Percentiles rank a stretch among this genome's conserved stretches.
Evolutionary conservation across 1,140 invertebrate genomes (phyloP).

Genomic region (Oscheius sp.): DNA sequence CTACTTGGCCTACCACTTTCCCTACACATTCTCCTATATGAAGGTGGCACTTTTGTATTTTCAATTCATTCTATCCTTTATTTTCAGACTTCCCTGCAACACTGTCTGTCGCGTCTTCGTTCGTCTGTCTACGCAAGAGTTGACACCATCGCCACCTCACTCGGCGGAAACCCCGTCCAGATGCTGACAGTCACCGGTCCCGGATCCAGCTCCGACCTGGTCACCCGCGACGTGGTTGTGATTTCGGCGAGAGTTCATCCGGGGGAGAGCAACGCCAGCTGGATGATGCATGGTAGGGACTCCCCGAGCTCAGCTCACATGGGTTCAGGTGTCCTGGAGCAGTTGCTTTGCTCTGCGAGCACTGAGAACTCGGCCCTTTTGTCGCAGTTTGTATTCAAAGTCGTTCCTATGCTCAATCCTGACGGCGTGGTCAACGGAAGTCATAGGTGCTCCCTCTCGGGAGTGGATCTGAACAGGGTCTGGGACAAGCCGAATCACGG

Average conservation of each 20-base stretch:
- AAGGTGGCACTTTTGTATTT: slow-evolving; percentile 72
- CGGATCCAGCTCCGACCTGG: slow-evolving; percentile 71
- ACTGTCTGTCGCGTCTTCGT: slow-evolving; percentile 23
- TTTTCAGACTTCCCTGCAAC: slow-evolving; percentile 70
- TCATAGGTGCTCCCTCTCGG: slow-evolving; percentile 83
- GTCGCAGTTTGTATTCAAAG: slow-evolving; percentile 74
- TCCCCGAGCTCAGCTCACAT: neutral
- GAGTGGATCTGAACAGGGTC: slow-evolving; percentile 72
- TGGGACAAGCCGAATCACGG: slow-evolving; percentile 77
- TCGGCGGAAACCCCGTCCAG: slow-evolving; percentile 62
- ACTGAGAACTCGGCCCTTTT: slow-evolving; percentile 38
- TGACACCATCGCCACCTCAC: slow-evolving; percentile 19
- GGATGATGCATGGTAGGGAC: slow-evolving; percentile 77
- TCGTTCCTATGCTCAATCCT: slow-evolving; percentile 93
- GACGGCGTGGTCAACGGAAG: slow-evolving; percentile 77
- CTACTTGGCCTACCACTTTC: slow-evolving; percentile 92
- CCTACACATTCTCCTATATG: slow-evolving; percentile 84
- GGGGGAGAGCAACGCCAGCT: slow-evolving; percentile 82
- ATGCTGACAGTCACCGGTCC: slow-evolving; percentile 78
- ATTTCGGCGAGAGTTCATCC: slow-evolving; percentile 80
- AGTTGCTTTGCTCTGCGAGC: slow-evolving; percentile 19
- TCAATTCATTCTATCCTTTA: slow-evolving; percentile 63
- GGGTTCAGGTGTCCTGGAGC: slow-evolving; percentile 31
- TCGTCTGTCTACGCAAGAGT: slow-evolving; percentile 9
- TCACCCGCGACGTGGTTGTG: slow-evolving; percentile 63